Evolutionary conservation across 2,113 vertebrate genomes (phyloP).

Genomic region (Camelus dromedarius): DNA sequence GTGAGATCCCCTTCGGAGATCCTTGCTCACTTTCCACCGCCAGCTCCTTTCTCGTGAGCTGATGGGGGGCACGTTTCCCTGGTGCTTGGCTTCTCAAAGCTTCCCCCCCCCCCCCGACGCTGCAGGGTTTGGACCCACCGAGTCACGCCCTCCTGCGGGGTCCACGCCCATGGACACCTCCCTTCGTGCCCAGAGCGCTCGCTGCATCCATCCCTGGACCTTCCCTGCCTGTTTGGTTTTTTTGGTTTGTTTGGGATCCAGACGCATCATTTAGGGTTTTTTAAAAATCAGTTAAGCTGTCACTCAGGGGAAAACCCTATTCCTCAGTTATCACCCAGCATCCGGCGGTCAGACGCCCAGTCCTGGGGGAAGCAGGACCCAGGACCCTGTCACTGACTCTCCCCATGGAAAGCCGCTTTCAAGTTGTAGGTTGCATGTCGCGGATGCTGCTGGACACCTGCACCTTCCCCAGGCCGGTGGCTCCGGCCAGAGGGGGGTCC

Average conservation of each 20-base stretch:
- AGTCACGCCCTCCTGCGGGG: rapidly evolving
- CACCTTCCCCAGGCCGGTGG: rapidly evolving
- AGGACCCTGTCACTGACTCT: not conserved
- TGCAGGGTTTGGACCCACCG: not conserved
- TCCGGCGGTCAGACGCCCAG: not conserved
- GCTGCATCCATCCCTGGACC: rapidly evolving
- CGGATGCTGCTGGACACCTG: not conserved
- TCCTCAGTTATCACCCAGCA: not conserved
- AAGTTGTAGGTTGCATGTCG: not conserved
- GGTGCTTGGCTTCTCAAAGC: not conserved
- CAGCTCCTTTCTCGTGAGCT: no score
- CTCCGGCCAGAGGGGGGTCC: no score
- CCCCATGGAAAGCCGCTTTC: not conserved
- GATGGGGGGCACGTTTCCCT: no score
- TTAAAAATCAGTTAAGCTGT: not conserved
- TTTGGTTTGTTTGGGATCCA: no score
- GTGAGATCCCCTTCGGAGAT: rapidly evolving
- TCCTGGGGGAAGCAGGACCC: not conserved
- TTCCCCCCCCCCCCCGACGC: no score
- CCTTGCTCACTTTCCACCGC: not conserved
- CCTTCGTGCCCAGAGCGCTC: rapidly evolving
- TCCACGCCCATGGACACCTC: not conserved
- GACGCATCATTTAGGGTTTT: not conserved
- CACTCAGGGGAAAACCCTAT: not conserved
- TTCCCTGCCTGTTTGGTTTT: no score